phyloP scores from a whole-genome alignment of 37 sponge, comb jelly and placozoan genomes.

The Aplysina aerophoba region DNA sequence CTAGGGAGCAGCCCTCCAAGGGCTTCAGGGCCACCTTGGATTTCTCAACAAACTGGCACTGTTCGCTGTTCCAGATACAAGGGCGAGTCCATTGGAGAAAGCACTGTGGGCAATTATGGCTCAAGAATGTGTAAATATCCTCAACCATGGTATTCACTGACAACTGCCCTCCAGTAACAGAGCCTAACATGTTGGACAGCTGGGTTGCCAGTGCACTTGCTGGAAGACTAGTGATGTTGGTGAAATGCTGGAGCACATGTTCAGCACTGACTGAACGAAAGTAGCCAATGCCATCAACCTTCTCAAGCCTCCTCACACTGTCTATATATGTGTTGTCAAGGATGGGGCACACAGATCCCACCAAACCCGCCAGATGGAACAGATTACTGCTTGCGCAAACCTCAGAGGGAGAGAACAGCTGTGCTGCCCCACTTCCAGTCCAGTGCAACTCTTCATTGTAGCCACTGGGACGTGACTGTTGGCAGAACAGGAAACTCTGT shows the following conservation, averaged over 20 bases:
- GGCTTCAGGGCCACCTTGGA: conserved; percentile 6
- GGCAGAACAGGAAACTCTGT: conserved; percentile 28
- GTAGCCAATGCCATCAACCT: too few relatives aligned
- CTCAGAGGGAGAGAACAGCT: conserved; percentile 15
- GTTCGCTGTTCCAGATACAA: conserved; percentile 5
- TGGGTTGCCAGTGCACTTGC: too few relatives aligned
- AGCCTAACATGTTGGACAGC: too few relatives aligned
- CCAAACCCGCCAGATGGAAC: neutral
- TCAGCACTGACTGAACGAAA: neutral
- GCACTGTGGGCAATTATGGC: neutral
- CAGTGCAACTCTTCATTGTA: conserved; percentile 34
- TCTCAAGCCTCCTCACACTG: too few relatives aligned
- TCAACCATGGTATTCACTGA: neutral
- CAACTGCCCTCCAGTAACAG: too few relatives aligned
- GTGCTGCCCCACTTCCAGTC: conserved; percentile 23
- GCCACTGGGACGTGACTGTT: conserved; percentile 11
- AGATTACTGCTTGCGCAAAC: neutral
- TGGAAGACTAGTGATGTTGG: neutral
- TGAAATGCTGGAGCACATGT: neutral
- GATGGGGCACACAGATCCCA: conserved; percentile 31
- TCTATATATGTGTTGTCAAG: too few relatives aligned
- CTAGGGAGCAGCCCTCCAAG: neutral
- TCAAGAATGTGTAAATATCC: neutral
- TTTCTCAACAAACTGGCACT: neutral
- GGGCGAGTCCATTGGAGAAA: neutral